Evolutionary conservation across 2,797 vertebrate species (phyloP), one percentile per base, ranked within the genome.

Genomic region (Buphagus erythrorhynchus): DNA sequence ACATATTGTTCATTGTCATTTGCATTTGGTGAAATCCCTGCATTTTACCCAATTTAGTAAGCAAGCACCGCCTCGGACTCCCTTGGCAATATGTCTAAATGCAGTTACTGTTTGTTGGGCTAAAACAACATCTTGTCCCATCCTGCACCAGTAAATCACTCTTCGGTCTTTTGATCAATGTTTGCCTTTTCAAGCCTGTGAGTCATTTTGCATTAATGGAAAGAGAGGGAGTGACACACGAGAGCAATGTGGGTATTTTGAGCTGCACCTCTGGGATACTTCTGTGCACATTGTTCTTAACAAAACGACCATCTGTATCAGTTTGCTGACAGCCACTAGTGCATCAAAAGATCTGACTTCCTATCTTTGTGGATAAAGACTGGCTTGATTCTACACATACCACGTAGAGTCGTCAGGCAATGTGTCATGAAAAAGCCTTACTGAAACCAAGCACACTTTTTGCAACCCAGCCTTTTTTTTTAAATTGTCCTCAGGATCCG

Each of bases 21-120:
- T 98, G 98, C 98, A 98, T 98, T 94, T 97, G 98, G 98, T 98
- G 97, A 98, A 98, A 98, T 98, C 98, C 98, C 98, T 98, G 95
- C 48, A 91, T 95, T 93, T 91, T 97, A 96, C 97, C 95, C 95
- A 95, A 97, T 97, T 98, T 97, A 98, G 98, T 75, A 96, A 97
- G 80, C 52, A 78, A 96, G 96, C 78, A 69, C 91, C 48, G 36
- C 94, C 92, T 94, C 18, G 86, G 96, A 95, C 95, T 97, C 95
- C 90, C 95, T 95, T 91, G 93, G 94, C 94, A 87, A 73, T 91
- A 91, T 84, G 87, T 93, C 87, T 95, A 59, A 91, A 85, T 40
- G 24, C 72, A 95, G 80, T 75, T 94, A 79, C 67, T 73, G 69
- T 89, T 95, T 95, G 59, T 61, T 74, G 74, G 46, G 55, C 91